A percentile compares a stretch with the other conserved stretches of the same genome.
These are phyloP conservation scores for Caretta caretta DNA, from an alignment of 2,113 vertebrate genomes.

Conservation along the genomic window DNA sequence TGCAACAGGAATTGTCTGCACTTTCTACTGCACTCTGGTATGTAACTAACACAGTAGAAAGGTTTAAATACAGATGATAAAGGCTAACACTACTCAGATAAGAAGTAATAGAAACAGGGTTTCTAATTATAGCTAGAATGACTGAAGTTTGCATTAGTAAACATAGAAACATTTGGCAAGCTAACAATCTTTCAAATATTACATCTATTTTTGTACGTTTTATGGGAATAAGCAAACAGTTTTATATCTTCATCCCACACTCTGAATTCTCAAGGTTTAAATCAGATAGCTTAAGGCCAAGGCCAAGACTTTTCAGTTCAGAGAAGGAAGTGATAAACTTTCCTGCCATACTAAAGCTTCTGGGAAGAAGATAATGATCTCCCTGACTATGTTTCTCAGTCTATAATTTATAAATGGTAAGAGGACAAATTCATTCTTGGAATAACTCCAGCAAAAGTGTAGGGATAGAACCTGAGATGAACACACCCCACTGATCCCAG, in stretches of 20 bases:
- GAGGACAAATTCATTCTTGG: neutral
- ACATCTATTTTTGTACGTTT: neutral
- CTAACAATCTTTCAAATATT: neutral
- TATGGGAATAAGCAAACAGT: neutral
- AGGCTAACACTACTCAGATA: neutral
- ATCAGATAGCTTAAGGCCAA: neutral
- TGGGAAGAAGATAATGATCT: neutral
- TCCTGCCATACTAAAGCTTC: neutral
- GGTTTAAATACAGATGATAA: neutral
- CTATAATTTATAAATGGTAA: neutral
- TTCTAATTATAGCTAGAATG: neutral
- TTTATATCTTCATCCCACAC: neutral
- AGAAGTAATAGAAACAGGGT: neutral
- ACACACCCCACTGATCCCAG: neutral
- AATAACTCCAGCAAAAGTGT: neutral
- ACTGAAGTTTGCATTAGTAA: neutral
- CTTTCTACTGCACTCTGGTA: slow-evolving; percentile 89
- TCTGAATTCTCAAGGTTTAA: neutral
- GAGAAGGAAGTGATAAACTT: neutral
- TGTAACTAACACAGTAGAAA: slow-evolving; percentile 39
- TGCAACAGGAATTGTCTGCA: slow-evolving; percentile 91
- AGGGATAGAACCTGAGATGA: neutral
- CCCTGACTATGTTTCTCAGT: neutral
- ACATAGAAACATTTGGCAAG: neutral
- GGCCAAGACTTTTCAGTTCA: neutral